Evolutionary conservation across 2,113 vertebrate species (phyloP), one percentile per base, ranked within the genome.

Genomic region (Myotis lucifugus): DNA sequence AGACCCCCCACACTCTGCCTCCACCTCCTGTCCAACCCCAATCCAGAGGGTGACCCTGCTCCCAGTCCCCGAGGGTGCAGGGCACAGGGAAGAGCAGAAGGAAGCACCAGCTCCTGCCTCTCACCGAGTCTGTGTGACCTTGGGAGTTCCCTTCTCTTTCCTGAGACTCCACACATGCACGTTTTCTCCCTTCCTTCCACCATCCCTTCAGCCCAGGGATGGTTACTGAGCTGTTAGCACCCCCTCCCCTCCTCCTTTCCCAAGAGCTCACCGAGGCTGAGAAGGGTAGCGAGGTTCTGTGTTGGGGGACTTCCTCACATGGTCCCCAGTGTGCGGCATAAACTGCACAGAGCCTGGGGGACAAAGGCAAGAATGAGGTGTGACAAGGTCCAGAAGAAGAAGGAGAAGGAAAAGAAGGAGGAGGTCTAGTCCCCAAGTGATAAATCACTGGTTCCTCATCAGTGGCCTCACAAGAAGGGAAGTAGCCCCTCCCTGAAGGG

Each of bases 301-400:
- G 19, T 12, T 0, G 1, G 4, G 32, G 3, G 0, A 0, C 2
- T 10, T 10, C 19, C 42, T 23, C 0, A 29, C n/a, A 64, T 42
- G 85, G 64, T 11, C 27, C 17, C 6, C 2, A 1, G 59, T 5
- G 27, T 40, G 13, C n/a, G 6, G 85, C 6, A 34, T 61, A 23
- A 19, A n/a, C 11, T 11, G 27, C 54, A 23, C 27, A 29, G 23
- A 37, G 37, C 32, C 83, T 52, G 59, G 25, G 9, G 9, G 8
- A 61, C 59, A 59, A 59, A 59, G 56, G 9, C 56, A 59, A 59
- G 23, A 59, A 59, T 59, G 23, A 1, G 25, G 1, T 61, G 37
- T 69, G 50, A 29, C 11, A 3, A 2, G 23, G 19, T 42, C 54
- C 10, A 14, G 37, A 37, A 37, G 37, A 37, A 37, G 37, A 37